phyloP scores from a whole-genome alignment of 2,888 invertebrate genomes.

The Graphium colonna region DNA sequence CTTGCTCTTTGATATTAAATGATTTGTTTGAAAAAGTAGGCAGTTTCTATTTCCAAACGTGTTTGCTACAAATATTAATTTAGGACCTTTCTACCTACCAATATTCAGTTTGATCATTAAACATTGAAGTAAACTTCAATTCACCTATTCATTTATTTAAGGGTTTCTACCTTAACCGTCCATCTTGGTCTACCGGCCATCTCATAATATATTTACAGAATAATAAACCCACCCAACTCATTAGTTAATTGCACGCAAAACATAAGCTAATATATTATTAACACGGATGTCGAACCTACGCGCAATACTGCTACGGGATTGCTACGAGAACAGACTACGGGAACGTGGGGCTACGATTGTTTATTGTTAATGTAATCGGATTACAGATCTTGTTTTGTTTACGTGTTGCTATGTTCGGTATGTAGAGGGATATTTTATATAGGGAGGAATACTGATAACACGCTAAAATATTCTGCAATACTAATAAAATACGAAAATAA shows the following conservation, averaged over 20 bases:
- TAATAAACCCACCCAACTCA: constrained; percentile 17
- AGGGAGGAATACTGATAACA: too few species aligned
- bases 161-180: constrained; percentile 9
- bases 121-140: background rate
- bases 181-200: background rate
- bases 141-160: background rate
- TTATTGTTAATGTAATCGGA: background rate
- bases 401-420: background rate
- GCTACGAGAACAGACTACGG: background rate
- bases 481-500: too few species aligned
- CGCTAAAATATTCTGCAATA: too few species aligned
- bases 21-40: too few species aligned
- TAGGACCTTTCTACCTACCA: too few species aligned
- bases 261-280: constrained; percentile 19
- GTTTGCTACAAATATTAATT: too few species aligned
- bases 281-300: constrained; percentile 15
- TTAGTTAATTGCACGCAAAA: constrained; percentile 24
- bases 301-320: background rate
- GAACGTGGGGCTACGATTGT: background rate
- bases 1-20: too few species aligned
- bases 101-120: background rate
- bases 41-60: too few species aligned
- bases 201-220: constrained; percentile 18
- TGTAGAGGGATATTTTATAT: too few species aligned
- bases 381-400: background rate